phyloP scores from a whole-genome alignment of 2,888 invertebrate species.

The Amblyjoppa proteus region DNA sequence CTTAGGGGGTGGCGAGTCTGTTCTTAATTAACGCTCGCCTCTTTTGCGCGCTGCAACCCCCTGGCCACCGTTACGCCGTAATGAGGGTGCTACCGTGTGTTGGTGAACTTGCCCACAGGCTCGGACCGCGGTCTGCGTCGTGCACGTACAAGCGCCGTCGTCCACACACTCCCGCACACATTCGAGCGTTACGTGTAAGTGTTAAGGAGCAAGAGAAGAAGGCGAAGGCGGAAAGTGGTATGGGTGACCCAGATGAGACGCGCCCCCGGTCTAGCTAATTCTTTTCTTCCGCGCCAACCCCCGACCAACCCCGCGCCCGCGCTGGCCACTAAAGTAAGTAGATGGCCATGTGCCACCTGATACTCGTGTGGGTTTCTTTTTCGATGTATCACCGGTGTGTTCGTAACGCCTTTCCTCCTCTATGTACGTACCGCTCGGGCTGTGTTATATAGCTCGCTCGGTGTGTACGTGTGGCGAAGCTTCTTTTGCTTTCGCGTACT shows the following conservation, averaged over 20 bases:
- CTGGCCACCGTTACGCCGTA: conserved; percentile 80
- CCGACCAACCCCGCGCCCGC: conserved; percentile 63
- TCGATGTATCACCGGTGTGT: conserved; percentile 39
- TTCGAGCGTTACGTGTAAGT: conserved; percentile 60
- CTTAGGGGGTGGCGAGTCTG: conserved; percentile 84
- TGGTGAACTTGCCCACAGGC: conserved; percentile 64
- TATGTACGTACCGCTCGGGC: not conserved
- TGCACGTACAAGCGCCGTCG: not conserved
- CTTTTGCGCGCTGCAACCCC: conserved; percentile 82
- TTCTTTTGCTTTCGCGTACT: conserved; percentile 43
- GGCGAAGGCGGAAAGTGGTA: conserved; percentile 73
- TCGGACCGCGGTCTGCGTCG: not conserved
- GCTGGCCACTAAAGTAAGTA: conserved; percentile 83
- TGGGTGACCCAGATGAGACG: conserved; percentile 84
- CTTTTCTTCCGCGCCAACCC: conserved; percentile 79
- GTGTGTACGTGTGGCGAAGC: conserved; percentile 16
- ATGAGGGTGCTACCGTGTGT: conserved; percentile 81
- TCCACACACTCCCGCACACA: not conserved
- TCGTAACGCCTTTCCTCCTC: not conserved
- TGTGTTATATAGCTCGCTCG: conserved; percentile 26
- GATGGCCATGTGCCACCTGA: conserved; percentile 80
- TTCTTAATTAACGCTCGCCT: conserved; percentile 85
- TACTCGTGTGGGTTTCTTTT: conserved; percentile 66
- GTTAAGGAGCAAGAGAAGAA: conserved; percentile 65
- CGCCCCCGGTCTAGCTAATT: conserved; percentile 84